phyloP scores from a whole-genome alignment of 2,797 vertebrate genomes.

The Sebastes taczanowskii region DNA sequence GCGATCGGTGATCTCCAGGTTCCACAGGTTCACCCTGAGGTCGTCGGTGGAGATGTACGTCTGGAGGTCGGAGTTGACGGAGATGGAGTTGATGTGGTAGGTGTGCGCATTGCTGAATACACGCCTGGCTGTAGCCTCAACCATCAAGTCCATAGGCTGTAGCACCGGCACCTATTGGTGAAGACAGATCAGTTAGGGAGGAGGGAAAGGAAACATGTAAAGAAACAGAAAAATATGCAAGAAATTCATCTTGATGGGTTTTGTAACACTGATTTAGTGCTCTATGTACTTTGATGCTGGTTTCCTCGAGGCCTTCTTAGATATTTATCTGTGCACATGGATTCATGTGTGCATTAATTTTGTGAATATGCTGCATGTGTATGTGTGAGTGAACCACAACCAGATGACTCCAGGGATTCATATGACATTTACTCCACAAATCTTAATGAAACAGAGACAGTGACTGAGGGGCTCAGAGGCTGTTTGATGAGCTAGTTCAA shows the following conservation, averaged over 20 bases:
- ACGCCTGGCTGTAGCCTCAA: conserved; percentile 91
- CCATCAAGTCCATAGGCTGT: conserved; percentile 96
- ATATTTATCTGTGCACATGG: conserved; percentile 25
- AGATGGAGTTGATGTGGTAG: conserved; percentile 99
- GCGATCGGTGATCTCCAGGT: conserved; percentile 95
- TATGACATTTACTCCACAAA: conserved; percentile 67
- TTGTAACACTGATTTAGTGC: not conserved
- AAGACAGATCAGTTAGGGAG: not conserved
- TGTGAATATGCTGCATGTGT: not conserved
- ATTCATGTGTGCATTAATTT: not conserved
- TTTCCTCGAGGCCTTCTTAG: not conserved
- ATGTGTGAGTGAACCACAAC: not conserved
- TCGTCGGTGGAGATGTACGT: conserved; percentile 97
- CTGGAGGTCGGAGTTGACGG: conserved; percentile 96
- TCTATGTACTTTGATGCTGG: conserved; percentile 2
- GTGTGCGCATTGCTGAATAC: conserved; percentile 96
- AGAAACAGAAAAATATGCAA: not conserved
- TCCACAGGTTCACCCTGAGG: conserved; percentile 96
- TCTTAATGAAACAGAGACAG: conserved; percentile 65
- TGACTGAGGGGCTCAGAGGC: conserved; percentile 38
- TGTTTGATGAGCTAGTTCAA: conserved; percentile 61
- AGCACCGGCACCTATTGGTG: conserved; percentile 91
- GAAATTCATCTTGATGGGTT: not conserved
- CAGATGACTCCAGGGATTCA: conserved; percentile 48
- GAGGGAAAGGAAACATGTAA: not conserved